Evolutionary conservation across 1,140 invertebrate species (phyloP), one percentile per base, ranked within the genome.

Genomic region (Ceratosolen fusciceps): DNA sequence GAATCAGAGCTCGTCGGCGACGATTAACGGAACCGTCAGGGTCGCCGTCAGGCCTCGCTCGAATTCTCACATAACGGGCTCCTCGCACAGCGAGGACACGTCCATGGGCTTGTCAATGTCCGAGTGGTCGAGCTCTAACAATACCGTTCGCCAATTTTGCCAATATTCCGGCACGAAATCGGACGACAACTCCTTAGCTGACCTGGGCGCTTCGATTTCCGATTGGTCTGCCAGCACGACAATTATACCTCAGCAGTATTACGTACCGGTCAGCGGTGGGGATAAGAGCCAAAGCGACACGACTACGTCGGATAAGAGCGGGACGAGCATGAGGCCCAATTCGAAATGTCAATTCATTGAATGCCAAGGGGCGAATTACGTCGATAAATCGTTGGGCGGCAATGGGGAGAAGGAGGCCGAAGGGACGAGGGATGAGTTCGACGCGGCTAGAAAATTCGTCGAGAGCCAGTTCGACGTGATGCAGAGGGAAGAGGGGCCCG

Each of bases 51-150:
- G 94, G 85, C 94, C 93, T 73, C 94, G 94, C 81, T 90, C 89
- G 91, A 95, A 92, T 93, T 95, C 88, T 91, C 94, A 72, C 92
- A 95, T 87, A 93, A 95, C 88, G 0, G 89, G 89, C 12, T 90
- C 89, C 1, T 95, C 95, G 0, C 94, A 95, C 85, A 95, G 95
- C 26, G 95, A 96, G 86, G 95, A 96, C 85, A 96, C 95, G 1
- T 96, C 95, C 0, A 94, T 96, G 86, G 95, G 95, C 24, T 88
- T 96, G 39, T 95, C 95, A 81, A 94, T 95, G 84, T 96, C 95
- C 1, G 95, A 96, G 83, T 96, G 95, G 94, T 96, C 95, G 0
- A 96, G 95, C 52, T 95, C 94, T 34, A 95, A 94, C 1, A 96
- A 94, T 82, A 95, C 95, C 0, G 94, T 95, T 0, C 92, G 94